Conservation (phyloP, 2,797 vertebrate genomes). For the Girardinus metallicus region DNA sequence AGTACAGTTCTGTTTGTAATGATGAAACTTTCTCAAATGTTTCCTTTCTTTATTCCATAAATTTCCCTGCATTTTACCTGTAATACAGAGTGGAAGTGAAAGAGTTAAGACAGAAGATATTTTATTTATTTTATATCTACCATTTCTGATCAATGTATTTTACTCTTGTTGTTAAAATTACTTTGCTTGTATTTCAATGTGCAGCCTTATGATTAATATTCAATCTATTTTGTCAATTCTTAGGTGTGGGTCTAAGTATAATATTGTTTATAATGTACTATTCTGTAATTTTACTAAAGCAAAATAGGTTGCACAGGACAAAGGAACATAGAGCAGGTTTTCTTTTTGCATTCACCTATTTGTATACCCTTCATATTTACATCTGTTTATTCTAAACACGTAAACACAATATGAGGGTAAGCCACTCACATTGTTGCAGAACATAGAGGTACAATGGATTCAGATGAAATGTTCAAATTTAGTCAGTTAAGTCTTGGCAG, state of each 20-base stretch:
- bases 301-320: background rate
- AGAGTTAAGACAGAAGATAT: background rate
- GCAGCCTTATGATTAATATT: background rate
- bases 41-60: background rate
- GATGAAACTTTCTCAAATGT: background rate
- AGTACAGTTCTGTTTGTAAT: background rate
- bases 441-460: background rate
- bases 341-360: background rate
- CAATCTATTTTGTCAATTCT: background rate
- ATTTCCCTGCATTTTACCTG: background rate
- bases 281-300: background rate
- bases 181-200: background rate
- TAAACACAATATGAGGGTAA: too few relatives aligned
- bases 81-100: background rate
- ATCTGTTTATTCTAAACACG: background rate
- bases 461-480: slow-evolving; percentile 44
- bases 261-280: background rate
- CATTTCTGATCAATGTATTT: background rate
- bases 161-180: background rate
- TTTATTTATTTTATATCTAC: background rate
- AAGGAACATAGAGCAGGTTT: background rate
- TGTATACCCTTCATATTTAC: background rate
- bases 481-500: slow-evolving; percentile 45
- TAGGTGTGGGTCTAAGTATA: background rate
- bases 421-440: background rate